Conservation (phyloP, 2,888 invertebrate genomes). For the Osedax frankpressi region DNA sequence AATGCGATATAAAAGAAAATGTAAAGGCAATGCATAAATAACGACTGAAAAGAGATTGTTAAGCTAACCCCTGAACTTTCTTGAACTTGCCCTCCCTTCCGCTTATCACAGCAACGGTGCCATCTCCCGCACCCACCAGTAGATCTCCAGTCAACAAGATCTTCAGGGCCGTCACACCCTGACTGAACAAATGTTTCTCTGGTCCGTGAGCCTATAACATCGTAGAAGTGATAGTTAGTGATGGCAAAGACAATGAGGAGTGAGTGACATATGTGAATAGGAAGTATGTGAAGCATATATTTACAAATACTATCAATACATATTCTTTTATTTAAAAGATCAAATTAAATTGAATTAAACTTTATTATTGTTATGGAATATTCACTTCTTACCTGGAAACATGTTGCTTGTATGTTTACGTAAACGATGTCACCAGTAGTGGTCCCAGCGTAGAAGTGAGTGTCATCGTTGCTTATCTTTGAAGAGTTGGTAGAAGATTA, state of each 20-base stretch:
- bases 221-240: neutral
- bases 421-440: constrained; percentile 61
- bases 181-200: constrained; percentile 32
- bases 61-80: neutral
- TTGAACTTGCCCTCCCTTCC: constrained; percentile 26
- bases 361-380: too few species aligned
- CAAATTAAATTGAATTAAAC: too few species aligned
- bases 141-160: constrained; percentile 39
- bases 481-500: too few species aligned
- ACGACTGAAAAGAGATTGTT: constrained; percentile 5
- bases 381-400: constrained; percentile 34
- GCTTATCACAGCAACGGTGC: constrained; percentile 51
- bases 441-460: constrained; percentile 70
- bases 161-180: constrained; percentile 43
- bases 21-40: too few species aligned
- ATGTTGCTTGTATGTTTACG: constrained; percentile 36
- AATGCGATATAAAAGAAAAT: too few species aligned
- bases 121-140: constrained; percentile 73
- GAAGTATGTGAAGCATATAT: too few species aligned
- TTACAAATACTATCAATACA: too few species aligned
- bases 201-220: constrained; percentile 16
- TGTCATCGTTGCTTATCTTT: constrained; percentile 57
- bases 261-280: too few species aligned
- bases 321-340: too few species aligned
- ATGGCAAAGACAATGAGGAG: too few species aligned